Evolutionary conservation across 1,140 invertebrate species (phyloP).

Genomic region (Rhyzopertha dominica): DNA sequence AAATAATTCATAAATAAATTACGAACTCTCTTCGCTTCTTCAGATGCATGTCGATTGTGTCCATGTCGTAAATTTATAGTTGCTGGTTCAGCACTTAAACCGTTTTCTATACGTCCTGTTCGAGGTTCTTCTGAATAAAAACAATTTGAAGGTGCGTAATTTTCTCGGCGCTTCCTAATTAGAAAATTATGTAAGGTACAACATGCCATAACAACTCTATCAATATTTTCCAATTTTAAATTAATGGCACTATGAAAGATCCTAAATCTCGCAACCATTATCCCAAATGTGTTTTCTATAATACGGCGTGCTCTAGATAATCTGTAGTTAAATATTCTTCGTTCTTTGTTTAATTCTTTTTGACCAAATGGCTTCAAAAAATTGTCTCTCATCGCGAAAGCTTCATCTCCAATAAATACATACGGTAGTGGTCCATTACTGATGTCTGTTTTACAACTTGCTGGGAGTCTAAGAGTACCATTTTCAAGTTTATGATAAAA

Average conservation of each 20-base stretch:
- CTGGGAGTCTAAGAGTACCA: slow-evolving; percentile 28
- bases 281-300: slow-evolving; percentile 46
- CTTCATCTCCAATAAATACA: slow-evolving; percentile 44
- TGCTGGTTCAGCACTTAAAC: too few species aligned
- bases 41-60: too few species aligned
- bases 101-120: too few species aligned
- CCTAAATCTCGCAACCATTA: slow-evolving; percentile 38
- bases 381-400: slow-evolving; percentile 38
- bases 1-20: too few species aligned
- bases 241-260: slow-evolving; percentile 33
- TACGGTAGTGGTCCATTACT: slow-evolving; percentile 20
- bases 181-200: slow-evolving; percentile 31
- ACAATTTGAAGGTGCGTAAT: background rate
- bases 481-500: slow-evolving; percentile 29
- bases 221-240: slow-evolving; percentile 21
- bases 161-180: slow-evolving; percentile 3
- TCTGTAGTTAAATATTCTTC: slow-evolving; percentile 41
- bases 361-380: slow-evolving; percentile 39
- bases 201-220: slow-evolving; percentile 25
- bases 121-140: too few species aligned
- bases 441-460: slow-evolving; percentile 1
- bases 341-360: slow-evolving; percentile 20
- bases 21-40: too few species aligned
- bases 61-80: too few species aligned
- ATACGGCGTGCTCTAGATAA: slow-evolving; percentile 32